A percentile compares a stretch with the other conserved stretches of the same genome.
Conservation (phyloP, 2,797 vertebrate species). For the Sciurus vulgaris region DNA sequence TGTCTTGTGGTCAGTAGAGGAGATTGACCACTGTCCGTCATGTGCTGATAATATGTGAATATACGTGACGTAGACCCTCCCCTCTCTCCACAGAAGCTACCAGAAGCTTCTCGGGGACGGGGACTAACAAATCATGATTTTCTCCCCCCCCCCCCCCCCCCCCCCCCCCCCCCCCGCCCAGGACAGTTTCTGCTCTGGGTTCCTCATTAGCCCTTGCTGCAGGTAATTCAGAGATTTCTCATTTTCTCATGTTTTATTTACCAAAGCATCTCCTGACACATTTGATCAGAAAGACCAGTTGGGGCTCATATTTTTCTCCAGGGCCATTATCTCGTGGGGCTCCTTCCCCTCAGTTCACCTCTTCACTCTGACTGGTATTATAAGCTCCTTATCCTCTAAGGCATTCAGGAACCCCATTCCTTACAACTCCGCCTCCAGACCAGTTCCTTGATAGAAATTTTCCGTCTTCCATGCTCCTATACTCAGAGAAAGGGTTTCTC, state of each 20-base stretch:
- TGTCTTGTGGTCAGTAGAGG: not conserved
- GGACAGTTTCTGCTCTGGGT: too few relatives aligned
- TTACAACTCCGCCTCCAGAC: not conserved
- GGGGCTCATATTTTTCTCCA: not conserved
- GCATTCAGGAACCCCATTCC: not conserved
- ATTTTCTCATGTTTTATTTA: conserved; percentile 71
- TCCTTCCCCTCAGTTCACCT: not conserved
- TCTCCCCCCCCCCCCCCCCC: too few relatives aligned
- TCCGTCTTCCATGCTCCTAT: not conserved
- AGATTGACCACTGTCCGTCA: not conserved
- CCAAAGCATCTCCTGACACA: conserved; percentile 46
- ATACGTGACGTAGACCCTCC: not conserved
- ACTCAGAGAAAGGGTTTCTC: not conserved
- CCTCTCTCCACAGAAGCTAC: not conserved
- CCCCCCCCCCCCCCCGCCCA: too few relatives aligned
- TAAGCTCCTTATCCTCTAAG: not conserved
- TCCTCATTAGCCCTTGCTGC: conserved; percentile 26
- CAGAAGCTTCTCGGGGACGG: fast-evolving
- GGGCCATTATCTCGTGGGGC: not conserved
- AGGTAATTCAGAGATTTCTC: conserved; percentile 63
- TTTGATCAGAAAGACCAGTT: conserved; percentile 61
- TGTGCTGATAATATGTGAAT: not conserved
- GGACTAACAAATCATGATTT: not conserved
- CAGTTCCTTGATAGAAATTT: not conserved
- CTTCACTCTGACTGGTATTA: not conserved